phyloP scores from a whole-genome alignment of 2,888 invertebrate genomes.

The Amphiduros pacificus region DNA sequence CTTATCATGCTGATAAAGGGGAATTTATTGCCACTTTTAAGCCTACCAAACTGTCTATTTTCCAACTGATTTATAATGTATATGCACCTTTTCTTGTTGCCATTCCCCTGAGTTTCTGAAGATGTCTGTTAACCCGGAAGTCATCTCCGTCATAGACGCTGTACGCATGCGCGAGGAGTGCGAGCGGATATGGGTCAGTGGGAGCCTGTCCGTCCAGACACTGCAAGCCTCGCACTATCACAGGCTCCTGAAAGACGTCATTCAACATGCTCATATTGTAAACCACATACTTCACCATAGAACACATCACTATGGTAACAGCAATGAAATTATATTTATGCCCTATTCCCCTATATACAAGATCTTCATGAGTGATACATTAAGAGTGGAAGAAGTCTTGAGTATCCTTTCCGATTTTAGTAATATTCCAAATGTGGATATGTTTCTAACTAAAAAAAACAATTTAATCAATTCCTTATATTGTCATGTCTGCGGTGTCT shows the following conservation, averaged over 20 bases:
- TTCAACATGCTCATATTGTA: too few species aligned
- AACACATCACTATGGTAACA: too few species aligned
- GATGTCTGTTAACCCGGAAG: not conserved
- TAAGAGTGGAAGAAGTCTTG: too few species aligned
- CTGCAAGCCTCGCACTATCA: not conserved
- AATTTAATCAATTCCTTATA: too few species aligned
- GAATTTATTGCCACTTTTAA: not conserved
- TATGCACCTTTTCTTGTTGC: not conserved
- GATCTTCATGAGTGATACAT: too few species aligned
- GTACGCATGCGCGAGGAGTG: constrained; percentile 8
- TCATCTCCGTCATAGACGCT: constrained; percentile 10
- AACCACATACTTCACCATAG: too few species aligned
- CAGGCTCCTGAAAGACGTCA: constrained; percentile 1
- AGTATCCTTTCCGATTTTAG: too few species aligned
- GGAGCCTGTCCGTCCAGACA: constrained; percentile 10
- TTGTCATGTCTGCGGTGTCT: too few species aligned
- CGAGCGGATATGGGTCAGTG: constrained; percentile 3
- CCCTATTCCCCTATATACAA: too few species aligned
- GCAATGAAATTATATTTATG: too few species aligned
- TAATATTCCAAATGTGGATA: too few species aligned
- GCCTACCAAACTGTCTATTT: not conserved
- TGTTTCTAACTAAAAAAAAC: too few species aligned
- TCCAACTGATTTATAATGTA: not conserved
- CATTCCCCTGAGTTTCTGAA: not conserved
- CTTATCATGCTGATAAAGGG: not conserved